Percentiles rank a stretch among this genome's conserved stretches.
Conservation (phyloP, 2,113 vertebrate species). For the Protomyctophum bolini region DNA sequence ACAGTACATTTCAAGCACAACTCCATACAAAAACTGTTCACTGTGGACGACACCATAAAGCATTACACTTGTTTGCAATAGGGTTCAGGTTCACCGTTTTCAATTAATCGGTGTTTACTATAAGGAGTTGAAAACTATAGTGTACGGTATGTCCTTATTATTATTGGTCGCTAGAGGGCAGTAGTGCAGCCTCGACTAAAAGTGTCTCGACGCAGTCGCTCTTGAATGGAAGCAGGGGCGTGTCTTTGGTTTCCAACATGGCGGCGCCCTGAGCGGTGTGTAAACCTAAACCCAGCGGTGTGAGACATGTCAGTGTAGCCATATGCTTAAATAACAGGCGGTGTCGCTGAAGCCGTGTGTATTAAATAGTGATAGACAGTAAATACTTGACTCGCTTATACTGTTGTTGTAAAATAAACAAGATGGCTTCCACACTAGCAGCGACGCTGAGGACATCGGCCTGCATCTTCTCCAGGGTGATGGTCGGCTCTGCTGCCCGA, state of each 20-base stretch:
- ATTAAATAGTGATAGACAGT: too few relatives aligned
- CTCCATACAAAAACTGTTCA: too few relatives aligned
- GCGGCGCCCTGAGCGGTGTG: constrained; percentile 53
- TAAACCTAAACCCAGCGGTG: constrained; percentile 63
- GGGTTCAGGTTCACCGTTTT: too few relatives aligned
- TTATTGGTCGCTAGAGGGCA: constrained; percentile 54
- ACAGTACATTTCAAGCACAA: too few relatives aligned
- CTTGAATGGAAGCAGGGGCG: constrained; percentile 34
- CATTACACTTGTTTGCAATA: too few relatives aligned
- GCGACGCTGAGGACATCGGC: constrained; percentile 35
- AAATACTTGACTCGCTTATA: too few relatives aligned
- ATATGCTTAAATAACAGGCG: neutral
- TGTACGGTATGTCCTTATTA: neutral
- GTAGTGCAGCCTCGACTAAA: neutral
- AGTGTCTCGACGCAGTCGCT: neutral
- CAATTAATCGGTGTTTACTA: too few relatives aligned
- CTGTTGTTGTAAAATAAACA: neutral
- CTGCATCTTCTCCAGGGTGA: constrained; percentile 19
- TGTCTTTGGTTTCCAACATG: constrained; percentile 70
- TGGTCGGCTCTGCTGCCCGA: neutral
- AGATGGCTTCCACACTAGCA: constrained; percentile 62
- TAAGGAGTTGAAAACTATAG: neutral
- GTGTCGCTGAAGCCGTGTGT: accelerated
- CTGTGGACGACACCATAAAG: too few relatives aligned
- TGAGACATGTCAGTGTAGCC: constrained; percentile 8